Percentiles rank a stretch among this genome's conserved stretches.
phyloP scores from a whole-genome alignment of 2,797 vertebrate genomes.

The Enteromius treurensis region DNA sequence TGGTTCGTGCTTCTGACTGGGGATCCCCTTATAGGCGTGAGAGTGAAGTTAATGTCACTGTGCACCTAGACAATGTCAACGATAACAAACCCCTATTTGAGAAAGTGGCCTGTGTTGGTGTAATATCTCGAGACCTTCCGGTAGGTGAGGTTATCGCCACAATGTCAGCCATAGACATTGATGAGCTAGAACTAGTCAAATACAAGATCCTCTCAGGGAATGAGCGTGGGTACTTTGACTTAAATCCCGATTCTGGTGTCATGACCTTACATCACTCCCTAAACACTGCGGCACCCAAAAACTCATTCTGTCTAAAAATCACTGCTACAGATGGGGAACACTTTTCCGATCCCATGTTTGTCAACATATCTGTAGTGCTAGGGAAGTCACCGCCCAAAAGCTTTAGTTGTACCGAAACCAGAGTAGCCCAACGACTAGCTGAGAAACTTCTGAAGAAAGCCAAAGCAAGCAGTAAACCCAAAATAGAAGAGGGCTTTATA shows the following conservation, averaged over 20 bases:
- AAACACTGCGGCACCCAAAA: slow-evolving; percentile 82
- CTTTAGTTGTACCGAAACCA: slow-evolving; percentile 93
- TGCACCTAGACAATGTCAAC: slow-evolving; percentile 91
- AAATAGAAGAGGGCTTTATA: slow-evolving; percentile 91
- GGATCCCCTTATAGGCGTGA: slow-evolving; percentile 95
- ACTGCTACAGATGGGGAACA: slow-evolving; percentile 96
- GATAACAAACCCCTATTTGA: slow-evolving; percentile 97
- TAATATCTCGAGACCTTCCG: slow-evolving; percentile 89
- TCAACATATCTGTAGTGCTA: slow-evolving; percentile 91
- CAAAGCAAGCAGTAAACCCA: slow-evolving; percentile 86
- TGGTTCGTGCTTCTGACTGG: slow-evolving; percentile 96
- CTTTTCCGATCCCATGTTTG: slow-evolving; percentile 93
- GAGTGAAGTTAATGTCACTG: slow-evolving; percentile 93
- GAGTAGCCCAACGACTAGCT: slow-evolving; percentile 91
- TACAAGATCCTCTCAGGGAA: slow-evolving; percentile 97
- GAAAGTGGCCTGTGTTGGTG: slow-evolving; percentile 91
- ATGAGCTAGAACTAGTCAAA: slow-evolving; percentile 93
- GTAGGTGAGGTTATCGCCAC: slow-evolving; percentile 90
- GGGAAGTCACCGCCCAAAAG: slow-evolving; percentile 86
- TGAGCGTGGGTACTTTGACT: slow-evolving; percentile 88
- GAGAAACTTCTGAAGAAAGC: slow-evolving; percentile 96
- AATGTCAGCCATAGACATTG: slow-evolving; percentile 95
- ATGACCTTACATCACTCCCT: slow-evolving; percentile 87
- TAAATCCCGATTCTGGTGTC: slow-evolving; percentile 95
- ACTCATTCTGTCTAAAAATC: slow-evolving; percentile 89